Percentiles rank a stretch among this genome's conserved stretches.
These are phyloP conservation scores for Synergus itoensis DNA, from an alignment of 2,888 invertebrate genomes.

Conservation along the genomic window DNA sequence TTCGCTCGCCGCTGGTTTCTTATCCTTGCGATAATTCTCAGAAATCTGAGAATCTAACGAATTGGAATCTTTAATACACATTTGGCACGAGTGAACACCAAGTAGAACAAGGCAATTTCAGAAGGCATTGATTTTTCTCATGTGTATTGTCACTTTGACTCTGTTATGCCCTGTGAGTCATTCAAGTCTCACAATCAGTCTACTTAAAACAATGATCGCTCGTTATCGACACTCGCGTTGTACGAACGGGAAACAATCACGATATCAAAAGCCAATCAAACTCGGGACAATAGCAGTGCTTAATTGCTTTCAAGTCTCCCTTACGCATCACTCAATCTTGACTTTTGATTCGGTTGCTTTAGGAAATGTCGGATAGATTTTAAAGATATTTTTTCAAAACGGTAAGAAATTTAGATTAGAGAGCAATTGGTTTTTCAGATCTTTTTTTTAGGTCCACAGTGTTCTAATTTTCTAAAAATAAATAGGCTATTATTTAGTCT, in stretches of 20 bases:
- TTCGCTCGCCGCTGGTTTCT: neutral
- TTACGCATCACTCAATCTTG: slow-evolving; percentile 1
- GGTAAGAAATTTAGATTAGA: neutral
- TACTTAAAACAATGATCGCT: slow-evolving; percentile 42
- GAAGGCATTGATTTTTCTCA: slow-evolving; percentile 73
- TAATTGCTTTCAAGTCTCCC: slow-evolving; percentile 21
- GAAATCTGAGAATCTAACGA: slow-evolving; percentile 47
- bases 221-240: slow-evolving; percentile 42
- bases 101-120: slow-evolving; percentile 73
- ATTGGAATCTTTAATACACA: slow-evolving; percentile 57
- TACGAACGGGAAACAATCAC: slow-evolving; percentile 34
- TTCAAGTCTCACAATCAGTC: slow-evolving; percentile 40
- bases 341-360: neutral
- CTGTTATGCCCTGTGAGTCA: slow-evolving; percentile 56
- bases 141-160: slow-evolving; percentile 71
- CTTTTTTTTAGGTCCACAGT: neutral
- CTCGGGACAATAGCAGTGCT: slow-evolving; percentile 26
- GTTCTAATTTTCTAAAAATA: neutral
- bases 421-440: neutral
- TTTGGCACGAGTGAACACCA: slow-evolving; percentile 72
- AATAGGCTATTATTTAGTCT: neutral
- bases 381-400: neutral
- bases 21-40: slow-evolving; percentile 30
- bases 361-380: neutral
- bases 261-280: slow-evolving; percentile 37